A percentile compares a stretch with the other conserved stretches of the same genome.
Conservation (phyloP, 2,797 vertebrate genomes). For the Pseudocheirus occidentalis region DNA sequence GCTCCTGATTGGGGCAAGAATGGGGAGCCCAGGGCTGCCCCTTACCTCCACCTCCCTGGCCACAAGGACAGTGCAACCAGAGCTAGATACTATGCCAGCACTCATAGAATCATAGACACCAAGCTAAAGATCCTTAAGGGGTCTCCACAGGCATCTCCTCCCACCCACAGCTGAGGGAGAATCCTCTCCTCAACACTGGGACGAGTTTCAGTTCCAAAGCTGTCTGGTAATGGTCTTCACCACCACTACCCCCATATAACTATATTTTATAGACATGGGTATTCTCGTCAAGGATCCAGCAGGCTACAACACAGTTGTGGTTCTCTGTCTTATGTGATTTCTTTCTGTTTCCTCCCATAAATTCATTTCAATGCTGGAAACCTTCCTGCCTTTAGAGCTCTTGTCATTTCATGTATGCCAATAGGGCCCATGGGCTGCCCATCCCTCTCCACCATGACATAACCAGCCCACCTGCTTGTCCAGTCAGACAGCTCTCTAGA, state of each 20-base stretch:
- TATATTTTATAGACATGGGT: not conserved
- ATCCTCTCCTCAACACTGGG: not conserved
- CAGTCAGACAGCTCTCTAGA: not conserved
- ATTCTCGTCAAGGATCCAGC: not conserved
- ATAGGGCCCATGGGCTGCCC: not conserved
- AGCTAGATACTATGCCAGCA: not conserved
- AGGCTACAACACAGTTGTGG: not conserved
- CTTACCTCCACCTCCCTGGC: not conserved
- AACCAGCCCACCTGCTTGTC: not conserved
- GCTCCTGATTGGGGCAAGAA: not conserved
- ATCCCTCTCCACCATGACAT: not conserved
- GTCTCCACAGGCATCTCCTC: not conserved
- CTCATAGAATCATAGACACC: not conserved
- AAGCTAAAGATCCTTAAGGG: not conserved
- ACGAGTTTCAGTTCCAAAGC: not conserved
- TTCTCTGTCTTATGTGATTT: not conserved
- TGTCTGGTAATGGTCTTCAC: not conserved
- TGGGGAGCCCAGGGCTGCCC: not conserved
- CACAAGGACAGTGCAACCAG: not conserved
- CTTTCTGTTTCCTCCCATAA: not conserved
- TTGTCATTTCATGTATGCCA: not conserved
- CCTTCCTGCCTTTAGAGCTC: not conserved
- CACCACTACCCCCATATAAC: not conserved
- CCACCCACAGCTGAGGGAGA: not conserved
- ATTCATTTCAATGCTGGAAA: not conserved